Evolutionary conservation across 2,113 vertebrate species (phyloP), one percentile per base, ranked within the genome.

Genomic region (Pterophyllum scalare): DNA sequence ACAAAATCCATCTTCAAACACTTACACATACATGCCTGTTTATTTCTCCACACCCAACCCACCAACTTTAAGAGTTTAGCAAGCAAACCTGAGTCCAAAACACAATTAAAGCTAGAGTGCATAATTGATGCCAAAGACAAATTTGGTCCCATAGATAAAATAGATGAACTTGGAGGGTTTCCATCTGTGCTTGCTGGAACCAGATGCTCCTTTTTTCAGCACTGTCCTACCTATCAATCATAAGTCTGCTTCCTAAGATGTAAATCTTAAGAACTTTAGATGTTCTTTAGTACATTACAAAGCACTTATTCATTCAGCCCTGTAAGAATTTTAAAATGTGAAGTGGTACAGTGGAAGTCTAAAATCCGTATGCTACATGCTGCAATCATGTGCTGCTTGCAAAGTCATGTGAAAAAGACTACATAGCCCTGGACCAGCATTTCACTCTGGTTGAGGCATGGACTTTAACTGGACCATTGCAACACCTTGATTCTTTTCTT

Each of bases 111-210:
- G 13, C 20, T 70, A 61, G 15, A 35, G 59, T 33, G 59, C 1
- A n/a, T 20, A 38, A 77, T 56, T 75, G 22, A 56, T 72, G 65
- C 13, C 43, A 72, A n/a, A 56, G 15, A 65, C 49, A 75, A 60
- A 70, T 59, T 49, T 49, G 62, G 62, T n/a, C 24, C 26, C 59
- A 56, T 19, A 10, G 40, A 54, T 7, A 19, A 3, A 79, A 31
- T 1, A 38, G 28, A 31, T 70, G 3, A 59, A 80, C 56, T 74
- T 14, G 52, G 2, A 31, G 60, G 19, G 43, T 7, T 57, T 13
- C 22, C 75, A 72, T 79, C 59, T 46, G 75, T 70, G 28, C 61
- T 80, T 12, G 43, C 59, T 14, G 33, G 65, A 62, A 12, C 59
- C 31, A 14, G 0, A 24, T 61, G 35, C 12, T 22, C 3, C 15